phyloP scores from a whole-genome alignment of 2,113 vertebrate species.

The Tragelaphus imberbis region DNA sequence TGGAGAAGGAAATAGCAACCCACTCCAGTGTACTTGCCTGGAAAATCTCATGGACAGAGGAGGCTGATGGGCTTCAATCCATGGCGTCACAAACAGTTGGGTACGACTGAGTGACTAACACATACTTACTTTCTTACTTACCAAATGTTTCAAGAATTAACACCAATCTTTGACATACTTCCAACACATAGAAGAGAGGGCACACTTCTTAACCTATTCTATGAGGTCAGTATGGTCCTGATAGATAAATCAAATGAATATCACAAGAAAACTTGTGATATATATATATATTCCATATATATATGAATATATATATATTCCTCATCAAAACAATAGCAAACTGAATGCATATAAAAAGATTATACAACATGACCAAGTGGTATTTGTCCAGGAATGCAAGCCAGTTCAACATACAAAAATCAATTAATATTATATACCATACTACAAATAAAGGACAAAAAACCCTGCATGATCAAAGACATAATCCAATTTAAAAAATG shows the following conservation, averaged over 20 bases:
- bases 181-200: not conserved
- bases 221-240: not conserved
- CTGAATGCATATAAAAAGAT: not conserved
- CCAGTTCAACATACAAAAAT: not conserved
- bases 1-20: not conserved
- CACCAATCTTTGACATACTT: not conserved
- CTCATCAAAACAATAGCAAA: not conserved
- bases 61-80: not conserved
- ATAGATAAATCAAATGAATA: not conserved
- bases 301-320: not conserved
- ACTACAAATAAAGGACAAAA: not conserved
- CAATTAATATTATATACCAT: not conserved
- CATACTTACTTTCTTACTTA: not conserved
- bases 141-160: not conserved
- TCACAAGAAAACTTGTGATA: not conserved
- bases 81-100: fast-evolving
- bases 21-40: not conserved
- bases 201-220: not conserved
- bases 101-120: not conserved
- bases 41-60: not conserved
- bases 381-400: not conserved
- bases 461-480: not conserved
- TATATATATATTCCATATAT: too few species aligned
- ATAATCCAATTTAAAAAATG: not conserved
- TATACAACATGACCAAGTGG: not conserved